Conservation (phyloP, 2,888 invertebrate species). For the Tetragonisca angustula region DNA sequence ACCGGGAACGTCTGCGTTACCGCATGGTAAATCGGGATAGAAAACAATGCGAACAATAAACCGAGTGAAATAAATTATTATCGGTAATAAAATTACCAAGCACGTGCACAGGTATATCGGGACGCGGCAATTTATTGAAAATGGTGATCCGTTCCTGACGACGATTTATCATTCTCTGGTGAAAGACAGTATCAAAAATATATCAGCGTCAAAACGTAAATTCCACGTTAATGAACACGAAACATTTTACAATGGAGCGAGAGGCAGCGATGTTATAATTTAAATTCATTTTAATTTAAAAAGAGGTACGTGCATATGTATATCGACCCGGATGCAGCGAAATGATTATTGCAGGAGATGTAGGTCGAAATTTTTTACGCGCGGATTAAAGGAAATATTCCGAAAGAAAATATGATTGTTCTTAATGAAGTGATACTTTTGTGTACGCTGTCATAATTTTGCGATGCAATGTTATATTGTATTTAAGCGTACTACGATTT, state of each 20-base stretch:
- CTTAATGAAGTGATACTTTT: neutral
- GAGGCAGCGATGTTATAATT: neutral
- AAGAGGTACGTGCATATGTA: neutral
- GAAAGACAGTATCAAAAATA: slow-evolving; percentile 2
- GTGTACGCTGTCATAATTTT: neutral
- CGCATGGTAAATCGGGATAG: neutral
- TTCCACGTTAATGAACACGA: neutral
- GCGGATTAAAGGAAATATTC: neutral
- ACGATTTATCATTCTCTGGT: neutral
- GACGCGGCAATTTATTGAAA: slow-evolving; percentile 7
- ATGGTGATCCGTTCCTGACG: neutral
- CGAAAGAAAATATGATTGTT: neutral
- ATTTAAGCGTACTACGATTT: neutral
- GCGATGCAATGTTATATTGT: neutral
- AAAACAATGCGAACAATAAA: slow-evolving; percentile 7
- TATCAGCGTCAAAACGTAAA: neutral
- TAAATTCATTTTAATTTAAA: slow-evolving; percentile 5
- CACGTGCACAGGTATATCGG: neutral
- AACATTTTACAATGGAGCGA: neutral
- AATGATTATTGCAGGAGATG: neutral
- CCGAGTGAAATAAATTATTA: neutral
- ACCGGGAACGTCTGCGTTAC: neutral
- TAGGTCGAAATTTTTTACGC: neutral
- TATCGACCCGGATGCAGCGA: neutral
- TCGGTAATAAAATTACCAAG: neutral